Evolutionary conservation across 2,113 vertebrate species (phyloP), one percentile per base, ranked within the genome.

Genomic region (Ptilonorhynchus violaceus): DNA sequence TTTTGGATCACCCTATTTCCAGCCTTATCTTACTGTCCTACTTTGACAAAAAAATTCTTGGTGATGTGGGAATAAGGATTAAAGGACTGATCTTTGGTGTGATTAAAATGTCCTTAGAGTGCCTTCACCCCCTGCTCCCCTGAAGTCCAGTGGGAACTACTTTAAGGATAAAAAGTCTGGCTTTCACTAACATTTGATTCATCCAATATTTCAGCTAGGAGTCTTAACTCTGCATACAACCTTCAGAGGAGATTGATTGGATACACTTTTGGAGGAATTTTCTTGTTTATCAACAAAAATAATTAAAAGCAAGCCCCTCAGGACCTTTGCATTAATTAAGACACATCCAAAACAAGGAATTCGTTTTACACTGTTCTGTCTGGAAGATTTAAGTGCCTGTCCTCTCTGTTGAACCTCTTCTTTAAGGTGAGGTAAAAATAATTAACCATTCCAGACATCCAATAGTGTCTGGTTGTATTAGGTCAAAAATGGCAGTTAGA

Each of bases 341-440:
- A 52, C n/a, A 63, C 24, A n/a, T 2, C 28, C 37, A 86, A 78
- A 93, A 10, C n/a, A 84, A 72, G 52, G 58, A 80, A 87, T 94
- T 94, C 1, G 28, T 90, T 92, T 88, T 81, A 41, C 42, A 25
- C 11, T 66, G 20, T 68, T 93, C 33, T 79, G 9, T 92, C 62
- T 82, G 73, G 90, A 92, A 85, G 50, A 24, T 70, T 95, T 66
- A 88, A 88, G n/a, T 89, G 42, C 50, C 50, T 72, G 0, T 88
- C 49, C 28, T 88, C 33, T 74, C 73, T 58, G 19, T 53, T 85
- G 85, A 95, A 46, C 23, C 22, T 31, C 28, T 73, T 92, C 59
- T 73, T 85, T 64, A 90, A 90, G 75, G 64, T 70, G 73, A 96
- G 63, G 83, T 88, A 68, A 96, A 87, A 95, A 82, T 92, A 93